These are phyloP conservation scores for Pentamera pediparva DNA, from an alignment of 53 echinoderm and acorn worm species.

Conservation along the genomic window DNA sequence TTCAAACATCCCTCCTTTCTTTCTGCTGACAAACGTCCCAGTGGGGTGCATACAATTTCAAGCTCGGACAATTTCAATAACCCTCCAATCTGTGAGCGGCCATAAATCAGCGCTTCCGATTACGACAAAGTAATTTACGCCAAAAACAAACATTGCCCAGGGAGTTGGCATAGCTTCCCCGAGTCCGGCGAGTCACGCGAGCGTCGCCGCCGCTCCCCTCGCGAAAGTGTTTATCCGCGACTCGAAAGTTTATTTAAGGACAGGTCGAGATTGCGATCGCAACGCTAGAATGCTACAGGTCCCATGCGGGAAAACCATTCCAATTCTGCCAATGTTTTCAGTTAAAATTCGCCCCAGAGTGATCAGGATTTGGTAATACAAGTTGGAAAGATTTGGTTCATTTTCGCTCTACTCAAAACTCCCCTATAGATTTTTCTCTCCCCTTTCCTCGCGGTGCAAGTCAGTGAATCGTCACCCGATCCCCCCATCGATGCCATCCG, in stretches of 20 bases:
- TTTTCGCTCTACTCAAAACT: too few relatives aligned
- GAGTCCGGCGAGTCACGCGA: background rate
- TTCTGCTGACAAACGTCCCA: too few relatives aligned
- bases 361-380: too few relatives aligned
- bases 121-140: background rate
- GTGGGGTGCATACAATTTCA: conserved; percentile 15
- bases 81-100: conserved; percentile 11
- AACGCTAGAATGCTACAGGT: too few relatives aligned
- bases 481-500: background rate
- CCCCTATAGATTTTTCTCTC: conserved; percentile 27
- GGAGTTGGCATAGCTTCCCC: background rate
- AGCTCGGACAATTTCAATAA: conserved; percentile 5
- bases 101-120: conserved; percentile 13
- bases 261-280: too few relatives aligned
- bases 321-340: too few relatives aligned
- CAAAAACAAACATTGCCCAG: background rate
- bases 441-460: background rate
- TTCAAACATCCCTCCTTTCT: background rate
- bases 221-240: too few relatives aligned
- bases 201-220: background rate
- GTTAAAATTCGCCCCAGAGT: too few relatives aligned
- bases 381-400: too few relatives aligned
- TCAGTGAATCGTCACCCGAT: conserved; percentile 6
- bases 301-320: too few relatives aligned
- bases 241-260: too few relatives aligned